These are phyloP conservation scores for Pocota personata DNA, from an alignment of 2,888 invertebrate genomes.

Conservation along the genomic window DNA sequence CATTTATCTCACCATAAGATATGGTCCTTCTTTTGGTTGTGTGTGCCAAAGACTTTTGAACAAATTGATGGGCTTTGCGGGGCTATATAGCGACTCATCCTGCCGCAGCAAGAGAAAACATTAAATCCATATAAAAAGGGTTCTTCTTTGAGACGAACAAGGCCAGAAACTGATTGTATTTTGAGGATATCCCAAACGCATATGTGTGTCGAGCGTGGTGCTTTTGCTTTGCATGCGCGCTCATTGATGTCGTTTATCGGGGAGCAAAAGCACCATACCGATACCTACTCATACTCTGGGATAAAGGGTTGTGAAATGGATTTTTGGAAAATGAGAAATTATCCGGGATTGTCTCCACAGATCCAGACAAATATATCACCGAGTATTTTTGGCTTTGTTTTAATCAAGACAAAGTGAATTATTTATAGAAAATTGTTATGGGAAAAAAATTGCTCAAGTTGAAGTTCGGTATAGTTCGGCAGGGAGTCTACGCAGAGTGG, in stretches of 20 bases:
- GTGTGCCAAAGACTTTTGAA: constrained; percentile 36
- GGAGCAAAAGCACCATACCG: background rate
- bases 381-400: constrained; percentile 65
- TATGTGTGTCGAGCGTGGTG: constrained; percentile 50
- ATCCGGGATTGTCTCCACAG: constrained; percentile 66
- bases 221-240: constrained; percentile 16
- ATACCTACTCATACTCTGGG: too few relatives aligned
- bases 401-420: constrained; percentile 74
- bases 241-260: constrained; percentile 34
- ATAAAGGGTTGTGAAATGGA: constrained; percentile 43
- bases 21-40: constrained; percentile 27
- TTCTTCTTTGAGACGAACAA: constrained; percentile 21
- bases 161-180: constrained; percentile 37
- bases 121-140: constrained; percentile 31
- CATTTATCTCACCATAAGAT: constrained; percentile 72
- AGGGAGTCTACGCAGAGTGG: background rate
- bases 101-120: constrained; percentile 7
- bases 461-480: background rate
- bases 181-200: constrained; percentile 40
- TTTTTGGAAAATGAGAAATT: constrained; percentile 67
- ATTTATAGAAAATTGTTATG: constrained; percentile 60
- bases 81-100: constrained; percentile 20
- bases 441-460: background rate
- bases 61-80: constrained; percentile 68
- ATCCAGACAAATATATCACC: constrained; percentile 72